Conservation (phyloP, 2,113 vertebrate species). For the Notarius lentiginosus region DNA sequence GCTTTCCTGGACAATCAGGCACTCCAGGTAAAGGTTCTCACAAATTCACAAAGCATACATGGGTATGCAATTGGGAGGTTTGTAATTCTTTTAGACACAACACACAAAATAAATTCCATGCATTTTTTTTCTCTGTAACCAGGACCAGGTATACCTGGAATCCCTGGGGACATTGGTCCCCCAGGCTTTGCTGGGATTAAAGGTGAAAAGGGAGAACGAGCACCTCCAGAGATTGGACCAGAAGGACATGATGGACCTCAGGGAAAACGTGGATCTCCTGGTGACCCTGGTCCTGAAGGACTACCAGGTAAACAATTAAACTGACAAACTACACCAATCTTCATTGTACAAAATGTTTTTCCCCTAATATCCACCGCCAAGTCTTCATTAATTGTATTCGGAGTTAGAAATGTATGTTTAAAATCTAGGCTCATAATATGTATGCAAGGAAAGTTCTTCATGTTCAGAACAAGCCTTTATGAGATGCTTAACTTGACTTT, state of each 20-base stretch:
- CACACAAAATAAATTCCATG: neutral
- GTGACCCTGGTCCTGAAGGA: slow-evolving; percentile 50
- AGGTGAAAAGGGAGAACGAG: slow-evolving; percentile 45
- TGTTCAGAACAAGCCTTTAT: neutral
- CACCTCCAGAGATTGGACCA: neutral
- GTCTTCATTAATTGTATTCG: neutral
- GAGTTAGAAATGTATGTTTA: neutral
- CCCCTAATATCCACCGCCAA: neutral
- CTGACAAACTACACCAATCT: neutral
- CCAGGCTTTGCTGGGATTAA: slow-evolving; percentile 31
- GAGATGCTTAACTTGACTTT: neutral
- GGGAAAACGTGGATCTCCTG: slow-evolving; percentile 52
- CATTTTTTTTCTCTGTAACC: neutral
- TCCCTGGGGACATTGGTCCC: slow-evolving; percentile 59
- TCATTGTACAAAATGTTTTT: neutral
- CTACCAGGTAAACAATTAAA: slow-evolving; percentile 7
- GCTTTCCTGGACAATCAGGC: slow-evolving; percentile 66
- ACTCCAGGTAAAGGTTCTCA: slow-evolving; percentile 59
- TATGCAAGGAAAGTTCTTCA: neutral
- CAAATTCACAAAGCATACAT: neutral
- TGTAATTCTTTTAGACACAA: neutral
- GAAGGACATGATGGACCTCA: slow-evolving; percentile 35
- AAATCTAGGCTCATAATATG: neutral
- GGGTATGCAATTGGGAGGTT: neutral
- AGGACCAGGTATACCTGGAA: slow-evolving; percentile 60